These are phyloP conservation scores for Plumapathes pennacea DNA, from an alignment of 92 coral and sea anemone species.

Conservation along the genomic window DNA sequence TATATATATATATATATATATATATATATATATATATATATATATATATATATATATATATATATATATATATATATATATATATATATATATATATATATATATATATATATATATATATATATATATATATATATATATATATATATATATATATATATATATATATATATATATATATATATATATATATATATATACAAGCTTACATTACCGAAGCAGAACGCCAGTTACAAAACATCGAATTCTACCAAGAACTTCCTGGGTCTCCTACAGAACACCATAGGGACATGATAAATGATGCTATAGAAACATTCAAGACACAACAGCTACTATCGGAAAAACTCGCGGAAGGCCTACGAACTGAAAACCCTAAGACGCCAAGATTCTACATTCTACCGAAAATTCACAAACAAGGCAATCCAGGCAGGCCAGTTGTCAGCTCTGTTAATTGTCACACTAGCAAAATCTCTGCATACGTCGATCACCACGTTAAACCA, in stretches of 20 bases:
- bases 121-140: too few species aligned
- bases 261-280: slow-evolving; percentile 11
- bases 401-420: slow-evolving; percentile 19
- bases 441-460: slow-evolving; percentile 23
- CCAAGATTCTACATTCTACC: slow-evolving; percentile 23
- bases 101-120: too few species aligned
- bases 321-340: slow-evolving; percentile 11
- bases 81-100: too few species aligned
- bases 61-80: too few species aligned
- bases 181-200: too few species aligned
- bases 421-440: slow-evolving; percentile 37
- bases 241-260: slow-evolving; percentile 15
- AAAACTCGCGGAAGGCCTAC: slow-evolving; percentile 5
- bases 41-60: too few species aligned
- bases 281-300: slow-evolving; percentile 8
- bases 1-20: too few species aligned
- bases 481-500: slow-evolving; percentile 31
- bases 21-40: too few species aligned
- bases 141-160: too few species aligned
- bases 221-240: slow-evolving; percentile 18
- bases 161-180: too few species aligned
- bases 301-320: slow-evolving; percentile 11
- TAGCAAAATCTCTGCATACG: slow-evolving; percentile 32
- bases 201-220: too few species aligned
- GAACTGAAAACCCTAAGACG: slow-evolving; percentile 15